Conservation (phyloP, 2,797 vertebrate species). For the Pseudocheirus occidentalis region DNA sequence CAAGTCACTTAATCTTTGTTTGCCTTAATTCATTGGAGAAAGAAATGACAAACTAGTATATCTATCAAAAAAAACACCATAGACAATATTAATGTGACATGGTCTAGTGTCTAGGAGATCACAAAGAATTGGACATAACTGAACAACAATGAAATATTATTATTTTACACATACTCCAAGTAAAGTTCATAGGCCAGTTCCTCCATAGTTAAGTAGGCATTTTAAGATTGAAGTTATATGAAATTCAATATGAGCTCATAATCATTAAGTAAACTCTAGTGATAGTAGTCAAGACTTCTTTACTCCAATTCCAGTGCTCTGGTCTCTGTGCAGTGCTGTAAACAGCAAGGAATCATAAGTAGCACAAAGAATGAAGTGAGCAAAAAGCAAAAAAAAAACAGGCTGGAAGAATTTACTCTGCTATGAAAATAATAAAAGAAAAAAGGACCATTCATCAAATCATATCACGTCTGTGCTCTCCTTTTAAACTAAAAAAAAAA, state of each 20-base stretch:
- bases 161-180: background rate
- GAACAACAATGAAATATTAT: background rate
- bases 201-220: background rate
- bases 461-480: background rate
- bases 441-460: background rate
- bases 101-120: too few relatives aligned
- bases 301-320: background rate
- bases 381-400: background rate
- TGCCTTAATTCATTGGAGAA: too few relatives aligned
- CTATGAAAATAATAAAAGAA: background rate
- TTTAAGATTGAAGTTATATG: background rate
- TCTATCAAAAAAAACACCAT: too few relatives aligned
- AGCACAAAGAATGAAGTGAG: background rate
- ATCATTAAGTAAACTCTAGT: background rate
- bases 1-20: too few relatives aligned
- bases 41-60: too few relatives aligned
- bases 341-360: background rate
- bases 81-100: too few relatives aligned
- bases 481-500: background rate
- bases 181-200: background rate
- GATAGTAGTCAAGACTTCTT: background rate
- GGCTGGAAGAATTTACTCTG: background rate
- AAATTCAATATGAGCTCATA: background rate
- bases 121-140: too few relatives aligned
- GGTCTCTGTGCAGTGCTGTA: background rate